A percentile compares a stretch with the other conserved stretches of the same genome.
Conservation (phyloP, 1,140 invertebrate species). For the Pachypsylla venusta region DNA sequence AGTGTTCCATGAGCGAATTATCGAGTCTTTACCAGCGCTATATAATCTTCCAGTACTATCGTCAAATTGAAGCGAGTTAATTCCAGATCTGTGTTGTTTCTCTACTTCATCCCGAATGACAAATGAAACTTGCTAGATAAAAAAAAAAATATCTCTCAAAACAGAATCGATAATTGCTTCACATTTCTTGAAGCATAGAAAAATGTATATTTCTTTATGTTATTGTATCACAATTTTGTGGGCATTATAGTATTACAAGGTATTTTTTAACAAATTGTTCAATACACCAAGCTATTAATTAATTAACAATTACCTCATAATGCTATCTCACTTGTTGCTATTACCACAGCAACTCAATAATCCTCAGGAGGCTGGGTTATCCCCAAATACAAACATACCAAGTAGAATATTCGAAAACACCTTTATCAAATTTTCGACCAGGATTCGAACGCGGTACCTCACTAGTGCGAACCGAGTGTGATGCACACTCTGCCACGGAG, state of each 20-base stretch:
- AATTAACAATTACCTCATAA: too few species aligned
- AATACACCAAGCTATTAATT: too few species aligned
- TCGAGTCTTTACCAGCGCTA: conserved; percentile 94
- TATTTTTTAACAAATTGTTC: neutral
- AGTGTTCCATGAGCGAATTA: conserved; percentile 90
- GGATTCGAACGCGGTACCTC: too few species aligned
- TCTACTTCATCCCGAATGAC: conserved; percentile 95
- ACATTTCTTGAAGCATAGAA: neutral
- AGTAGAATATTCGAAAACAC: too few species aligned
- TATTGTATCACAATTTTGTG: neutral
- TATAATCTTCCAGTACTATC: conserved; percentile 73
- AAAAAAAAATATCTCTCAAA: neutral
- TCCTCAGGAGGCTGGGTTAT: too few species aligned
- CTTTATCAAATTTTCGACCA: too few species aligned
- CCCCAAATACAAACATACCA: too few species aligned
- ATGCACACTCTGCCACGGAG: too few species aligned
- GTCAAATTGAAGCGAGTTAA: conserved; percentile 92
- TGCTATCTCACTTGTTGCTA: too few species aligned
- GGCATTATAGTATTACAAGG: neutral
- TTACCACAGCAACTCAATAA: too few species aligned
- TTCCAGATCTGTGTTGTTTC: conserved; percentile 79
- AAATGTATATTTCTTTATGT: neutral
- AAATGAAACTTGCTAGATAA: conserved; percentile 71
- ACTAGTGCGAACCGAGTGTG: too few species aligned
- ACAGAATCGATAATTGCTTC: neutral